These are phyloP conservation scores for Spodoptera frugiperda DNA, from an alignment of 1,140 invertebrate genomes.

Conservation along the genomic window DNA sequence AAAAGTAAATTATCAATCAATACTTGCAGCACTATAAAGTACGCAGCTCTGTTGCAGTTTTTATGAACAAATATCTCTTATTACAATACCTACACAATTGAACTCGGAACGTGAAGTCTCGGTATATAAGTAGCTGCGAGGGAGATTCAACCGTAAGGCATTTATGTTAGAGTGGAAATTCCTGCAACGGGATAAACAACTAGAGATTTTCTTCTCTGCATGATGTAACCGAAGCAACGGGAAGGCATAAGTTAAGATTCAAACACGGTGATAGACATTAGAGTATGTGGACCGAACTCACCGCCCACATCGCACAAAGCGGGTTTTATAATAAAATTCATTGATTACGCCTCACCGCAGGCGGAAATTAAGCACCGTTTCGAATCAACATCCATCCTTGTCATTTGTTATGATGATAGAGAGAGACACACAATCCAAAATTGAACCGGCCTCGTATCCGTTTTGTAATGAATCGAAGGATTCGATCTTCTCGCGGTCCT, in stretches of 20 bases:
- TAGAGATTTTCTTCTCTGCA: slow-evolving; percentile 16
- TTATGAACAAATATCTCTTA: slow-evolving; percentile 5
- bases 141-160: background rate
- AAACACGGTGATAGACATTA: slow-evolving; percentile 26
- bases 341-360: slow-evolving; percentile 37
- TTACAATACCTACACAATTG: background rate
- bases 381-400: slow-evolving; percentile 35
- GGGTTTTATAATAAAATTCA: slow-evolving; percentile 37
- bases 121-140: background rate
- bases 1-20: no score
- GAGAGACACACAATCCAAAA: slow-evolving; percentile 36
- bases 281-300: slow-evolving; percentile 9
- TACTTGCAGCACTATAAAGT: no score
- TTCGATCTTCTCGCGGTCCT: slow-evolving; percentile 26
- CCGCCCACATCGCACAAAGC: slow-evolving; percentile 41
- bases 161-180: background rate
- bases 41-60: background rate
- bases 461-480: slow-evolving; percentile 28
- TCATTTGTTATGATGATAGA: slow-evolving; percentile 41
- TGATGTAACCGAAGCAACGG: slow-evolving; percentile 24
- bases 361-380: slow-evolving; percentile 40
- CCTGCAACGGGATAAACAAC: background rate
- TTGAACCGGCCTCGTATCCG: slow-evolving; percentile 18
- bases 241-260: slow-evolving; percentile 38
- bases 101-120: background rate